A percentile compares a stretch with the other conserved stretches of the same genome.
phyloP scores from a whole-genome alignment of 64 coral and sea anemone genomes.

The Orbicella faveolata region DNA sequence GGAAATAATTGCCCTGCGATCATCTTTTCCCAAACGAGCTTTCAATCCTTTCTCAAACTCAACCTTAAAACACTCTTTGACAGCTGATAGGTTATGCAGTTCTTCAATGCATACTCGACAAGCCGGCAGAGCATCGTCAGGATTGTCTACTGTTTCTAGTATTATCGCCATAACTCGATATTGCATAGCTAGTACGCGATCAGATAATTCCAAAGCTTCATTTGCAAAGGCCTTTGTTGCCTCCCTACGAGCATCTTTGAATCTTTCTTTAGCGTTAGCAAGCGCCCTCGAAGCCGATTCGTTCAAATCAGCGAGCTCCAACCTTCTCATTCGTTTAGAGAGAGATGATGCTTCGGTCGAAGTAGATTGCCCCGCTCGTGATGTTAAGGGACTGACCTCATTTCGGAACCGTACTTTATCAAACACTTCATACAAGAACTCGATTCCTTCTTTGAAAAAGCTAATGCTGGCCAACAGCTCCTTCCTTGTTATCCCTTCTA shows the following conservation, averaged over 20 bases:
- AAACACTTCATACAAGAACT: too few species aligned
- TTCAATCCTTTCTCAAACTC: not conserved
- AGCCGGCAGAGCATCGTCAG: not conserved
- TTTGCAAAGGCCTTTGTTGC: not conserved
- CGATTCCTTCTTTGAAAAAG: too few species aligned
- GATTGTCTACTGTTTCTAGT: not conserved
- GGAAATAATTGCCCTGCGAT: too few species aligned
- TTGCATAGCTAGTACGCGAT: not conserved
- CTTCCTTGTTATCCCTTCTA: too few species aligned
- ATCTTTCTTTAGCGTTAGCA: conserved; percentile 12
- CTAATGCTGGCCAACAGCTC: too few species aligned
- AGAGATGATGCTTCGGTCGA: too few species aligned
- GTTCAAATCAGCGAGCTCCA: too few species aligned
- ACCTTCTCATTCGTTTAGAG: too few species aligned
- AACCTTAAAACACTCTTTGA: conserved; percentile 1
- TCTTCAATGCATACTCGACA: not conserved
- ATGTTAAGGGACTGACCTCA: too few species aligned
- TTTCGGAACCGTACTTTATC: too few species aligned
- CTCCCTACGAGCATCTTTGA: not conserved
- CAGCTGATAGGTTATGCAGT: not conserved
- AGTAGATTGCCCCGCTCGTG: too few species aligned
- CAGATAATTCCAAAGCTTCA: not conserved
- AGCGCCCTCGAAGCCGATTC: not conserved
- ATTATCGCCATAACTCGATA: not conserved
- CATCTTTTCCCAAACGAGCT: not conserved